Evolutionary conservation across 2,888 invertebrate species (phyloP), one percentile per base, ranked within the genome.

Genomic region (Erebia palarica): DNA sequence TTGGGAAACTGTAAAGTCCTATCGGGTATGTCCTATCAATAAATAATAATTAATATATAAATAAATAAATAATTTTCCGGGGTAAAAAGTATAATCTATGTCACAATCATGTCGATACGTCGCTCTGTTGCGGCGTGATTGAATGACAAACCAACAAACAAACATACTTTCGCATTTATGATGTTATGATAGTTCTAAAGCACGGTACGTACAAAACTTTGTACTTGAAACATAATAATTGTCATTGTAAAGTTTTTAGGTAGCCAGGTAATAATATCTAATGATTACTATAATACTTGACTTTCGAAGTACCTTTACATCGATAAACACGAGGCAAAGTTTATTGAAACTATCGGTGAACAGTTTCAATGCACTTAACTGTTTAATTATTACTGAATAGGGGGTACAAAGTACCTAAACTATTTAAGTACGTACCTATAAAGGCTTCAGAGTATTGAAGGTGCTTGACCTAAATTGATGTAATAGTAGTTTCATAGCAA

Each of bases 321-420:
- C 58, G 68, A 69, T 69, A 67, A 71, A 71, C 61, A 68, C 58
- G 42, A 14, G 16, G 27, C 55, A 61, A 65, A 73, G 63, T 73
- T 69, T 47, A 65, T 60, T 57, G 61, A 69, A 71, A 69, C 71
- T 71, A 71, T 69, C 63, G 66, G 16, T 36, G 60, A 64, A 63
- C 64, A 65, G 65, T 65, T 66, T 66, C 49, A 66, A 68, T 68
- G 63, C 51, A 27, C 63, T 69, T 73, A 71, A 63, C 71, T 73
- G 57, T 65, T 68, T 55, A 59, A 64, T 68, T 61, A 73, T 64
- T 70, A 64, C 21, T 61, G 51, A 65, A 68, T 14, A 58, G 18
- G 27, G 51, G 47, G 57, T 66, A 53, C 42, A 63, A 21, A 27
- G 44, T 57, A 55, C 21, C 58, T 68, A 18, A 59, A 53, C 44